Base-by-base conservation (phyloP, 2,888 invertebrate species). In the Trissoscelio sp. region DNA sequence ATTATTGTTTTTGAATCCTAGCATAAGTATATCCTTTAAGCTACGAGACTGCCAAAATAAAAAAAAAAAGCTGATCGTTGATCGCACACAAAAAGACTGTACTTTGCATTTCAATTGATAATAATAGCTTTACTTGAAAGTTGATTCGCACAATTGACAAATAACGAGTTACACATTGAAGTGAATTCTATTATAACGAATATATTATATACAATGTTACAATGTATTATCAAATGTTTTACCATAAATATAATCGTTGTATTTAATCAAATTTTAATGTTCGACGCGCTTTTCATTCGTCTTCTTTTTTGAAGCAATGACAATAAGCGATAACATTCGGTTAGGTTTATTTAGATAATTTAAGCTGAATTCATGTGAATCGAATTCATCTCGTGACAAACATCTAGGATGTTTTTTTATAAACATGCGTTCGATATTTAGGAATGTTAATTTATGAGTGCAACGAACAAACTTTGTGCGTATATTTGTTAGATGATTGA, bases 151-250 rank as follows among this genome's bases (percentile, higher is more conserved):
- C 77, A 67, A 79, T 64, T 74, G 78, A 75, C 77, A 74, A 74
- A 79, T 77, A 81, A 79, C 73, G 74, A 60, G 70, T 80, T 81
- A 46, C 51, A 66, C 53, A 67, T 77, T 60, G 74, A 78, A 79
- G 18, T 67, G 12, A 78, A 70, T 81, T 83, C 58, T 83, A 70
- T 83, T 83, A 67, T 77, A 74, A 74, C 62, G 51, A 66, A 78
- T 83, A 75, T 78, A 77, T 70, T 82, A 77, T 82, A 80, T 82
- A 80, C 31, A 20, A 69, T 67, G 80, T 82, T 83, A 64, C 34
- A 67, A 11, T 5, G 39, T 64, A 60, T 72, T 80, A 28, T 75
- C 22, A 78, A 81, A 75, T 75, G 58, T 67, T 73, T 79, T 79
- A 79, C 73, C 55, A 73, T 79, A 20, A 70, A 37, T 77, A 78